phyloP scores from a whole-genome alignment of 2,797 vertebrate genomes.

The Pangasius macronema region DNA sequence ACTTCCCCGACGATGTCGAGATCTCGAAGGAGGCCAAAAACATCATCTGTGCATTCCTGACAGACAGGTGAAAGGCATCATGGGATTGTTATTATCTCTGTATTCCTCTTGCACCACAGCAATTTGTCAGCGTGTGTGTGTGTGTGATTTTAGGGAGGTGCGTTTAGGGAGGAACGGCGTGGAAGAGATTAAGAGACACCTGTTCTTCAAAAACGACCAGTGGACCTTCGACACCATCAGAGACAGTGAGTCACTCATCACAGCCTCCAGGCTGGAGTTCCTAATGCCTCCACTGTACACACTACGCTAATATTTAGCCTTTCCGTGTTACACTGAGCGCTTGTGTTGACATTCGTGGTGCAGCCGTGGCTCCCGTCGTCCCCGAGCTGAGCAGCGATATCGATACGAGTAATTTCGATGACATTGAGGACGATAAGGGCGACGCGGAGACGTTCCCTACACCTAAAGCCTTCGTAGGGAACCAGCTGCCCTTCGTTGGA shows the following conservation, averaged over 20 bases:
- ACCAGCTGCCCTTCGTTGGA: slow-evolving; percentile 97
- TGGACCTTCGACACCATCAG: slow-evolving; percentile 97
- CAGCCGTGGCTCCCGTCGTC: slow-evolving; percentile 94
- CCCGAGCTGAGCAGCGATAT: slow-evolving; percentile 97
- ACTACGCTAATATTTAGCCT: neutral
- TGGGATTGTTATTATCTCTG: neutral
- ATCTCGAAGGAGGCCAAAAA: slow-evolving; percentile 96
- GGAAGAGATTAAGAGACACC: slow-evolving; percentile 94
- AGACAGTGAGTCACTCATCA: slow-evolving; percentile 82
- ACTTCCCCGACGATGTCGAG: slow-evolving; percentile 96
- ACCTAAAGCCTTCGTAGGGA: slow-evolving; percentile 96
- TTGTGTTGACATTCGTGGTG: neutral
- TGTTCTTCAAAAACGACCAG: slow-evolving; percentile 95
- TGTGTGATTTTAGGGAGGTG: slow-evolving; percentile 84
- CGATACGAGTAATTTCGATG: slow-evolving; percentile 98
- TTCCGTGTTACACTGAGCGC: neutral
- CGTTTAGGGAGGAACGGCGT: slow-evolving; percentile 93
- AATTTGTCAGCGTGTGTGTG: neutral
- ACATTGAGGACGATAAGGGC: slow-evolving; percentile 96
- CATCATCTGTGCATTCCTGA: slow-evolving; percentile 98
- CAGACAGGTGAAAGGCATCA: slow-evolving; percentile 82
- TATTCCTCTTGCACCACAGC: neutral
- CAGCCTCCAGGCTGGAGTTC: neutral
- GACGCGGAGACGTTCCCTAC: slow-evolving; percentile 95
- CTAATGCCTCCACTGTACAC: no score